Evolutionary conservation across 2,888 invertebrate species (phyloP).

Genomic region (Drosophila anomelani): DNA sequence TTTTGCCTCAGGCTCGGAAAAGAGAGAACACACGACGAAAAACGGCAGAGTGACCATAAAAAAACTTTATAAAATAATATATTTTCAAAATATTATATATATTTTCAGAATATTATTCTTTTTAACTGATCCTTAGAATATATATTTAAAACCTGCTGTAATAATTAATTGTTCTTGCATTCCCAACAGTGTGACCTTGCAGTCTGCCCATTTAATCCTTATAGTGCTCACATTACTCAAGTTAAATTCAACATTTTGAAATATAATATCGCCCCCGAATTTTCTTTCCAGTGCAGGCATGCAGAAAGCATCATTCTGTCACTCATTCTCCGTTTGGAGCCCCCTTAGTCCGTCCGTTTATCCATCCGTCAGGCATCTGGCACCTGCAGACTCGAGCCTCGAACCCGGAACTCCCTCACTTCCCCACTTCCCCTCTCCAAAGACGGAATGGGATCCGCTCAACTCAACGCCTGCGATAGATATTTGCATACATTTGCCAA

Average conservation of each 20-base stretch:
- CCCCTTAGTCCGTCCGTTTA: slow-evolving; percentile 30
- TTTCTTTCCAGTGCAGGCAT: neutral
- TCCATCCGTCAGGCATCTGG: slow-evolving; percentile 57
- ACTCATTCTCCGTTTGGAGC: slow-evolving; percentile 21
- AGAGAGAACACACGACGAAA: slow-evolving; percentile 23
- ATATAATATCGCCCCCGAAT: neutral
- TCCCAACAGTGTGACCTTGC: neutral
- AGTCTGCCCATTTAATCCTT: neutral
- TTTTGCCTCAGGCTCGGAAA: slow-evolving; percentile 42
- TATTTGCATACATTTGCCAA: slow-evolving; percentile 74
- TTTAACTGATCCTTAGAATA: too few species aligned
- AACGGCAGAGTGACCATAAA: neutral
- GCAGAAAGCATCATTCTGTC: slow-evolving; percentile 19
- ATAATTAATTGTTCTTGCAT: neutral
- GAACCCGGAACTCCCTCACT: slow-evolving; percentile 20
- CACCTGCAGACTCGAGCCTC: slow-evolving; percentile 59
- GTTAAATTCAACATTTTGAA: neutral
- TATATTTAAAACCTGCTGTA: too few species aligned
- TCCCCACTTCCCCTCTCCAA: neutral
- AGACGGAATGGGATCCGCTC: slow-evolving; percentile 43
- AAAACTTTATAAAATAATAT: neutral
- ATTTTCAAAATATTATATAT: neutral
- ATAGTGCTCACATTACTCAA: too few species aligned
- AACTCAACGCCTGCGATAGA: slow-evolving; percentile 52
- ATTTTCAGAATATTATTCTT: too few species aligned